A percentile compares a stretch with the other conserved stretches of the same genome.
These are phyloP conservation scores for Balanococcus diminutus DNA, from an alignment of 2,888 invertebrate species.

Conservation along the genomic window DNA sequence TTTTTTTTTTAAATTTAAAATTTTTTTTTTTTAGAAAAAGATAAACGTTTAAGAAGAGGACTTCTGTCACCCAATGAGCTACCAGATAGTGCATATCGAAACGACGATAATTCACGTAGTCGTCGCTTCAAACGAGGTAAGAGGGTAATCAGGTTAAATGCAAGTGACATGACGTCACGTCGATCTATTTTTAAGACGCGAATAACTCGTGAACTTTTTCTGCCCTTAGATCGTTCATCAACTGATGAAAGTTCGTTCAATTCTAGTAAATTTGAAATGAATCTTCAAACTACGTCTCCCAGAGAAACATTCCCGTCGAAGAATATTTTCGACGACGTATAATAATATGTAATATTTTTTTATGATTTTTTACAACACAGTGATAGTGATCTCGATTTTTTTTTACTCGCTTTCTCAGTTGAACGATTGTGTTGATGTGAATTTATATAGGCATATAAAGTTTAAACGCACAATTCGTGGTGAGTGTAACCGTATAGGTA, in stretches of 20 bases:
- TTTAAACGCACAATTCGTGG: not conserved
- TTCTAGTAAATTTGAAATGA: constrained; percentile 40
- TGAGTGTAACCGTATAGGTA: not conserved
- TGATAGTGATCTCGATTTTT: constrained; percentile 30
- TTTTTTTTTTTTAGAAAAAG: constrained; percentile 56
- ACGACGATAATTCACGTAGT: not conserved
- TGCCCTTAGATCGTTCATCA: not conserved
- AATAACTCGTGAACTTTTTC: not conserved
- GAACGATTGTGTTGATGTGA: not conserved
- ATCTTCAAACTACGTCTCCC: not conserved
- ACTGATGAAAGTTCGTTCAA: not conserved
- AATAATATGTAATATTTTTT: not conserved
- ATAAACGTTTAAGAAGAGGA: constrained; percentile 56
- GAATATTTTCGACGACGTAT: constrained; percentile 43
- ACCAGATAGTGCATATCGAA: not conserved
- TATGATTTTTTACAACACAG: not conserved
- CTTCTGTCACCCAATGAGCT: constrained; percentile 15
- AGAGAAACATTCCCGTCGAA: constrained; percentile 42
- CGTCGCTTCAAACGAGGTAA: constrained; percentile 27
- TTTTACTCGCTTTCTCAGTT: constrained; percentile 12
- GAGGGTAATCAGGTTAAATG: not conserved
- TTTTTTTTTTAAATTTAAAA: not conserved
- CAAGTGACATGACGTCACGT: not conserved
- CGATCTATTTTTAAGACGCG: not conserved
- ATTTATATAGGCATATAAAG: not conserved